Base-by-base conservation (phyloP, 2,797 vertebrate genomes). In the Lacerta agilis region DNA sequence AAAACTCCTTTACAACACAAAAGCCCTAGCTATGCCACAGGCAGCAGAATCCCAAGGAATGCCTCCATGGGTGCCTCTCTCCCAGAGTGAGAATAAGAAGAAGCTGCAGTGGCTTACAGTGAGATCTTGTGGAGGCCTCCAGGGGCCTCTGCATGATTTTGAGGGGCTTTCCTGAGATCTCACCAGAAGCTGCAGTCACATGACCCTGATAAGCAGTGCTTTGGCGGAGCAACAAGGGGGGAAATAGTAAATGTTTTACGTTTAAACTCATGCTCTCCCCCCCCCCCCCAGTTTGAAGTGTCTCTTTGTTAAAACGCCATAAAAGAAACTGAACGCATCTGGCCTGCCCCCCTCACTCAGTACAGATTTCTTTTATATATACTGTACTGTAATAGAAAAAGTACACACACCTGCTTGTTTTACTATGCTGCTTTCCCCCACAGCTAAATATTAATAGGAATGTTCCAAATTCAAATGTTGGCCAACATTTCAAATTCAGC, bases 391-490 rank as follows among this genome's bases (percentile, higher is more conserved):
- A 58, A n/a, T 6, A 6, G 9, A 36, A 33, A 61, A 13, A 36
- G 1, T 1, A 76, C 36, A 89, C 33, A 87, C 0, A 36, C 0
- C 43, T 10, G 11, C 49, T 25, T 36, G 0, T 15, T 5, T 3
- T 1, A n/a, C 67, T 81, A 36, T 55, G 49, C 49, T 55, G 49
- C 49, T 55, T 55, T 55, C 13, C 13, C 3, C 49, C 49, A 55
- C 49, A 55, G 8, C 69, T 41, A 55, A 55, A 71, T 29, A 86
- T 18, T 86, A 27, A 49, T 29, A 27, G 76, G 38, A 85, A 64
- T 49, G 72, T 45, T 81, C 49, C 55, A n/a, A 43, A 80, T 80
- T 81, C 36, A 87, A 73, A 80, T 38, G 4, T 41, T 80, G 78
- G 33, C 20, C 18, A 80, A 58, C 13, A 41, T 72, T 71, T 79